phyloP scores from a whole-genome alignment of 2,888 invertebrate species.

The Syrista parreyssii region DNA sequence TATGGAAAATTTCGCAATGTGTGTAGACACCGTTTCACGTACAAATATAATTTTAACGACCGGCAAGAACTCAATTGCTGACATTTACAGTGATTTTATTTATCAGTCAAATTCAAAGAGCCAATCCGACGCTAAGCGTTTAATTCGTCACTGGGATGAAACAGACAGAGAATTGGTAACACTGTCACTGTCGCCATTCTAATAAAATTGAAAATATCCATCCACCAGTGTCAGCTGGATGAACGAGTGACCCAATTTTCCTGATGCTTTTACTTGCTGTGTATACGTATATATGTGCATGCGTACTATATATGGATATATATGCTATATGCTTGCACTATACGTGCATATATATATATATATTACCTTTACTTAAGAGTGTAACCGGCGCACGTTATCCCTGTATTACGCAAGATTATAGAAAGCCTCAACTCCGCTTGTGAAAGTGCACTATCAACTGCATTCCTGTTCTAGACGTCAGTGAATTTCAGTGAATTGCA shows the following conservation, averaged over 20 bases:
- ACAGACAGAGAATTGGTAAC: neutral
- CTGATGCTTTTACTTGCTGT: neutral
- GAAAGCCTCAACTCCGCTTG: slow-evolving; percentile 43
- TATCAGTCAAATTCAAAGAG: neutral
- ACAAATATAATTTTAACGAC: neutral
- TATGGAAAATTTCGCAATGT: neutral
- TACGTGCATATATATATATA: neutral
- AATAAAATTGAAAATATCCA: neutral
- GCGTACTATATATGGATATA: too few relatives aligned
- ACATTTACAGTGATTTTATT: neutral
- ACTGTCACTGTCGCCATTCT: neutral
- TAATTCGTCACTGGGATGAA: neutral
- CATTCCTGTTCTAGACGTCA: slow-evolving; percentile 39
- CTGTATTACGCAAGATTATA: slow-evolving; percentile 42
- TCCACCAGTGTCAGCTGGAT: neutral
- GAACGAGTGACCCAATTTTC: neutral
- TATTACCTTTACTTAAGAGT: neutral
- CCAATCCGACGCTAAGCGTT: neutral
- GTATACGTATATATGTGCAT: neutral
- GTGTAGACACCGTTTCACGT: accelerated
- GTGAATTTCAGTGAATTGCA: slow-evolving; percentile 2
- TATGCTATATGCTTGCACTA: too few relatives aligned
- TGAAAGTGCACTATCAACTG: slow-evolving; percentile 50
- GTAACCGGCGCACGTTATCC: neutral
- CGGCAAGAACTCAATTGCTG: neutral